Base-by-base conservation (phyloP, 2,797 vertebrate species). In the Epinephelus coioides region DNA sequence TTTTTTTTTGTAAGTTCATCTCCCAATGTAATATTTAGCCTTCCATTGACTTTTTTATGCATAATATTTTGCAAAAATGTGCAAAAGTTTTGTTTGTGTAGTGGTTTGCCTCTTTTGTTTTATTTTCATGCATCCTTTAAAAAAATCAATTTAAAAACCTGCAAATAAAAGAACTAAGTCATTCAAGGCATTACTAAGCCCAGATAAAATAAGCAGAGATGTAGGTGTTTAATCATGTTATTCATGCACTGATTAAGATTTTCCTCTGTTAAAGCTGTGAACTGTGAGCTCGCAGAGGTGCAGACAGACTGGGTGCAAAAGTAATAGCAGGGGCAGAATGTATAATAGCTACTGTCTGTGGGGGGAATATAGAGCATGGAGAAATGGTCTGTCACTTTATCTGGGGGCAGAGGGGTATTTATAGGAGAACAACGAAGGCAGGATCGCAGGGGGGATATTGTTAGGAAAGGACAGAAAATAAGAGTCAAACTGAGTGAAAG, bases 301-400 rank as follows among this genome's bases (percentile, higher is more conserved):
- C 70, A 77, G 87, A 73, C 75, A 57, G 70, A 12, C 80, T 55
- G 78, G 67, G 60, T 65, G 67, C 38, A 47, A 40, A 65, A 70
- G 50, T 53, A 71, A 66, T 44, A 54, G 51, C 56, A 65, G 63
- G 11, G 53, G 75, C 57, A 75, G 72, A 50, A 80, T 73, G 76
- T 64, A 38, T 65, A 77, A 83, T 69, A 70, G 65, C 78, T 66
- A 25, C 79, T 70, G 86, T 90, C 87, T 87, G 88, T 55, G 13
- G 78, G 61, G 61, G 61, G 76, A 84, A 80, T 90, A 44, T 86
- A 59, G 88, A 89, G 88, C 84, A 55, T 38, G 72, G 87, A 89
- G 81, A 78, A 81, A 54, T 62, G 62, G 76, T 69, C 84, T 79
- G 87, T 82, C 87, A 59, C 76, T 84, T 49, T 67, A 71, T 89